Evolutionary conservation across 2,113 vertebrate genomes (phyloP).

Genomic region (Pluvianellus socialis): DNA sequence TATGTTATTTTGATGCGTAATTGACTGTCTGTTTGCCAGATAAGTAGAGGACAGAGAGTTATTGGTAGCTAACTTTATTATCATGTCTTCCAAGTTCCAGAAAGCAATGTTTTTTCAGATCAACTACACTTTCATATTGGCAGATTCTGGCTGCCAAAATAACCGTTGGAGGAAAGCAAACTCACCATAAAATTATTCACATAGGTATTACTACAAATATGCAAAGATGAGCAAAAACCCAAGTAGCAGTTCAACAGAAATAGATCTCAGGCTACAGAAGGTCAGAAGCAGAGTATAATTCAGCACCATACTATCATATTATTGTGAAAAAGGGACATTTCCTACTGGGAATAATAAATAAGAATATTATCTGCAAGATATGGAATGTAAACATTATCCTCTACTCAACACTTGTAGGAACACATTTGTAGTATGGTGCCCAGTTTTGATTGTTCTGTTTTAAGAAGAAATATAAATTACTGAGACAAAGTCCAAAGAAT

Average conservation of each 20-base stretch:
- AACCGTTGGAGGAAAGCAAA: neutral
- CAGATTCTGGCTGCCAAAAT: neutral
- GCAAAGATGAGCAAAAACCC: neutral
- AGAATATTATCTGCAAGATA: neutral
- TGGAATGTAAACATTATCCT: neutral
- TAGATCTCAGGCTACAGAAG: neutral
- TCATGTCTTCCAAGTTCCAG: neutral
- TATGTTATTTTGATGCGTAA: neutral
- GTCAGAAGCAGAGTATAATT: neutral
- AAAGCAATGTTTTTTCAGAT: neutral
- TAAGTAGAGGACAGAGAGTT: neutral
- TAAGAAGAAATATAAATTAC: neutral
- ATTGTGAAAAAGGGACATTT: neutral
- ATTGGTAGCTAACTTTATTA: neutral
- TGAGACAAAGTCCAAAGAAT: neutral
- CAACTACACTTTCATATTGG: neutral
- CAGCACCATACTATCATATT: neutral
- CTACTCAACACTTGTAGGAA: neutral
- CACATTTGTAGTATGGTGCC: neutral
- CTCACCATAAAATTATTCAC: neutral
- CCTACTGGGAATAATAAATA: neutral
- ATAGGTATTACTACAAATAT: neutral
- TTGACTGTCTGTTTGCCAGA: neutral
- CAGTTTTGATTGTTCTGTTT: neutral
- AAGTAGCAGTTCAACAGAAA: neutral